Conservation (phyloP, 2,888 invertebrate species). For the Pilophorus perplexus region DNA sequence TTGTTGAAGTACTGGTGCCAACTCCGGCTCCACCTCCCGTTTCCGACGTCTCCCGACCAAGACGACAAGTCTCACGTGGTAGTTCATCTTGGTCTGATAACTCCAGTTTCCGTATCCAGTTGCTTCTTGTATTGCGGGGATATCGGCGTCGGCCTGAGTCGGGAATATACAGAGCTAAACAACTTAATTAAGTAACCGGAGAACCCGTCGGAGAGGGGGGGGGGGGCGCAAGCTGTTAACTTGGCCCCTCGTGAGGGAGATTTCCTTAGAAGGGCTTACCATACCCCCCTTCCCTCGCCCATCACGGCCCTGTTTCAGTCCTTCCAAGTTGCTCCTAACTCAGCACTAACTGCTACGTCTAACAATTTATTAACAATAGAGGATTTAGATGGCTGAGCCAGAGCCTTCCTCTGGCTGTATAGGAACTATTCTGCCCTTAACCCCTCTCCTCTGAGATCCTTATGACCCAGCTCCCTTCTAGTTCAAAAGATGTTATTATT, state of each 20-base stretch:
- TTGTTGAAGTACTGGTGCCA: too few species aligned
- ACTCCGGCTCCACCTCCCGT: too few species aligned
- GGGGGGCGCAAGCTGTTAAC: conserved; percentile 30
- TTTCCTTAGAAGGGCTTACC: neutral
- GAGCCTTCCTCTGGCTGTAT: too few species aligned
- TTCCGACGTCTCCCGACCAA: too few species aligned
- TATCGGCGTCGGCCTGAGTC: neutral
- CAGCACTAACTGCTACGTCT: conserved; percentile 27
- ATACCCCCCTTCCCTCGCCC: too few species aligned
- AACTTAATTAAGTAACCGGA: conserved; percentile 32
- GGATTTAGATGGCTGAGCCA: conserved; percentile 12
- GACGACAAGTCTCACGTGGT: too few species aligned
- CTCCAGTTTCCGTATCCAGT: conserved; percentile 5
- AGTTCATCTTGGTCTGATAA: neutral
- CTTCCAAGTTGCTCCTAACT: conserved; percentile 28
- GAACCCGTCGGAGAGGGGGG: neutral
- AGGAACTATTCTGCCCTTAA: too few species aligned
- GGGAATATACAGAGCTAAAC: conserved; percentile 21
- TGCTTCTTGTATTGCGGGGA: conserved; percentile 11
- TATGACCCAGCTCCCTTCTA: too few species aligned
- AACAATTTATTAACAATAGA: conserved; percentile 40
- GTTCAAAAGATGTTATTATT: too few species aligned
- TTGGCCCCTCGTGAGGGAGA: too few species aligned
- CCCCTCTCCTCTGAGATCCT: neutral
- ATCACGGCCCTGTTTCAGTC: neutral